Percentiles rank a stretch among this genome's conserved stretches.
Evolutionary conservation across 2,113 vertebrate species (phyloP).

Genomic region (Nerophis ophidion): DNA sequence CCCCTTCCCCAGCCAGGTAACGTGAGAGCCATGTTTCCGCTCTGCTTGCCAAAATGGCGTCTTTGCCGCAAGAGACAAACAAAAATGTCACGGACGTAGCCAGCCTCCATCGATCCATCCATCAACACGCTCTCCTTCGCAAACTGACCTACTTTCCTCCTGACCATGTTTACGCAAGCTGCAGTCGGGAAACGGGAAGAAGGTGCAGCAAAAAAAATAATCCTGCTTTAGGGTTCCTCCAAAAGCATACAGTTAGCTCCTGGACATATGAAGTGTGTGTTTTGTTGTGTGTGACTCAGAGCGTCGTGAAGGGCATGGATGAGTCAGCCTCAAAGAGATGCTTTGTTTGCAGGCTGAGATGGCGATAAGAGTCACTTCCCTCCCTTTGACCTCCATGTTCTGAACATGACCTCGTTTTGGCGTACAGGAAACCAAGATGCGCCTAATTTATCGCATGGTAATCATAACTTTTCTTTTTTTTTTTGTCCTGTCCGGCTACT

Average conservation of each 20-base stretch:
- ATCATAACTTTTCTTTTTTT: too few species aligned
- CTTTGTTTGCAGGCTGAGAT: constrained; percentile 55
- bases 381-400: constrained; percentile 32
- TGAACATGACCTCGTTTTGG: constrained; percentile 39
- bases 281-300: constrained; percentile 31
- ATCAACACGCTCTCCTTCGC: constrained; percentile 2
- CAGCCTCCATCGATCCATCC: constrained; percentile 21
- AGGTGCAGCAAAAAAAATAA: constrained; percentile 29
- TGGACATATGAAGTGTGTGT: not conserved
- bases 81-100: constrained; percentile 24
- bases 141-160: constrained; percentile 70
- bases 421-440: not conserved
- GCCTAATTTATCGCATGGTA: too few species aligned
- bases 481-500: too few species aligned
- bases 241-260: not conserved
- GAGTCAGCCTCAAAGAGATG: constrained; percentile 52
- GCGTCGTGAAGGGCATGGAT: constrained; percentile 50
- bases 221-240: not conserved
- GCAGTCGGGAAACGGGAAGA: constrained; percentile 45
- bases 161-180: constrained; percentile 68
- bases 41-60: constrained; percentile 28
- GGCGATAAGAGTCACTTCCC: constrained; percentile 38
- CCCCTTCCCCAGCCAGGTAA: constrained; percentile 43
- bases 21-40: constrained; percentile 43
- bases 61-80: constrained; percentile 29